Evolutionary conservation across 2,888 invertebrate genomes (phyloP).

Genomic region (Xiphydria camelus): DNA sequence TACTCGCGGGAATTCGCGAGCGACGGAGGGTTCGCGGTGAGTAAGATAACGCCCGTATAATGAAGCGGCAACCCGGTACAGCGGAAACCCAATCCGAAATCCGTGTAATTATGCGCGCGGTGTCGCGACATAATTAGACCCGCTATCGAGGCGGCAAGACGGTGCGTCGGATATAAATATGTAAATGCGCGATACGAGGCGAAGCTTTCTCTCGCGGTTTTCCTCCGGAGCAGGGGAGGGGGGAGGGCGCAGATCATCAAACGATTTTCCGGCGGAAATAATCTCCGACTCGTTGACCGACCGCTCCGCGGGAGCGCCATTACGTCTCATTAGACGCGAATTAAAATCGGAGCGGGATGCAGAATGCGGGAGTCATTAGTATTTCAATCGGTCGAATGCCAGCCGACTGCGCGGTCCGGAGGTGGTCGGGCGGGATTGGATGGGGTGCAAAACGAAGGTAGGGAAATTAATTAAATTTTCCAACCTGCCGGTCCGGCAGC

Average conservation of each 20-base stretch:
- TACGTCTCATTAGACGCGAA: conserved; percentile 25
- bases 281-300: conserved; percentile 12
- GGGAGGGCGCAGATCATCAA: background rate
- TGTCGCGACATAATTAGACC: no score
- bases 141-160: no score
- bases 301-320: conserved; percentile 16
- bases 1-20: no score
- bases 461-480: conserved; percentile 41
- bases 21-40: no score
- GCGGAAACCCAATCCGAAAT: no score
- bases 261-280: background rate
- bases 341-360: conserved; percentile 17
- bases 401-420: background rate
- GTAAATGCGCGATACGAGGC: no score
- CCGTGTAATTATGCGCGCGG: no score
- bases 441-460: conserved; percentile 20
- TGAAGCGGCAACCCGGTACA: no score
- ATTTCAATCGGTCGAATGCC: conserved; percentile 19
- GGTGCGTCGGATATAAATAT: no score
- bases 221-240: background rate
- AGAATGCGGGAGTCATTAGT: conserved; percentile 22
- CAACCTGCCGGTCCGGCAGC: conserved; percentile 7
- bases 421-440: conserved; percentile 14
- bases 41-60: no score
- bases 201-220: no score